A percentile compares a stretch with the other conserved stretches of the same genome.
Evolutionary conservation across 2,797 vertebrate genomes (phyloP).

Genomic region (Acridotheres tristis): DNA sequence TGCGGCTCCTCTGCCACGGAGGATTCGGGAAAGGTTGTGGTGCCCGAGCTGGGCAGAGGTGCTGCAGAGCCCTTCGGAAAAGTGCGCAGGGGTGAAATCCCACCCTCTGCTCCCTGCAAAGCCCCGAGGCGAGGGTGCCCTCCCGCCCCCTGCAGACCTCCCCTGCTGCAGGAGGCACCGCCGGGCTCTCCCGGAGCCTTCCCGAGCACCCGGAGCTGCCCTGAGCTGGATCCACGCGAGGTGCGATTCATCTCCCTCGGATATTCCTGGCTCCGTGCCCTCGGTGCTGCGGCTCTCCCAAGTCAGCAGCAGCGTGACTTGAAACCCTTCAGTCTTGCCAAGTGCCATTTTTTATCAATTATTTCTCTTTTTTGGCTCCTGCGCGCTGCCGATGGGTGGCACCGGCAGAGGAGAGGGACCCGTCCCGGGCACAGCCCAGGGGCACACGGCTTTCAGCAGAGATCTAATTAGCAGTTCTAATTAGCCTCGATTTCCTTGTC

Average conservation of each 20-base stretch:
- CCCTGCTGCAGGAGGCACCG: rapidly evolving
- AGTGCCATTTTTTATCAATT: neutral
- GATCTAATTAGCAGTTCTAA: slow-evolving; percentile 16
- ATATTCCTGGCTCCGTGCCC: neutral
- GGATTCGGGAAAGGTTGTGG: no score
- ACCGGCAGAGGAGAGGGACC: neutral
- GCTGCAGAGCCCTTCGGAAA: no score
- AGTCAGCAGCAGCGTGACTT: rapidly evolving
- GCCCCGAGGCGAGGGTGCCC: neutral
- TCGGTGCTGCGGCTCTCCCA: neutral
- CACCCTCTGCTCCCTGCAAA: neutral
- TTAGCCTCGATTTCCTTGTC: slow-evolving; percentile 14
- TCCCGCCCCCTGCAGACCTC: rapidly evolving
- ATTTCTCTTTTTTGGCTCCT: rapidly evolving
- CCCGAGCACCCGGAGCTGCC: neutral
- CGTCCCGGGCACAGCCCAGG: neutral
- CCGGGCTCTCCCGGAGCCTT: neutral
- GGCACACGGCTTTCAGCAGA: neutral
- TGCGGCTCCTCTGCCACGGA: no score
- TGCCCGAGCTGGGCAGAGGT: no score
- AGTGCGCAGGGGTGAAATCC: no score
- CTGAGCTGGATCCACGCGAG: neutral
- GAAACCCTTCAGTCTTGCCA: neutral
- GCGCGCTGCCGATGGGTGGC: neutral
- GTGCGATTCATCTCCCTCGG: neutral